Evolutionary conservation across 2,888 invertebrate species (phyloP), one percentile per base, ranked within the genome.

Genomic region (Drosophila neonasuta): DNA sequence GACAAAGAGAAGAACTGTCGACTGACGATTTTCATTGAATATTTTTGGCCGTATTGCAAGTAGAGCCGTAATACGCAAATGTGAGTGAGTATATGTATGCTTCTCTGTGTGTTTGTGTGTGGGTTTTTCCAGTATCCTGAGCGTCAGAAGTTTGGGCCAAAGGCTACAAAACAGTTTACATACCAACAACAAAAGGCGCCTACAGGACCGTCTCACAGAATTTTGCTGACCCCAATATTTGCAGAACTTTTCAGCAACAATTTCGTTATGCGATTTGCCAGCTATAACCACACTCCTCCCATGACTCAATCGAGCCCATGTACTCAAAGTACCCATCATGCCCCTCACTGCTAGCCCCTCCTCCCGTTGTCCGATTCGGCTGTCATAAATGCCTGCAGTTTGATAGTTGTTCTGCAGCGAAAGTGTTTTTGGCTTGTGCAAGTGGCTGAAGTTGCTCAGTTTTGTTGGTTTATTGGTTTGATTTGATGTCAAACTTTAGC

Each of bases 141-240:
- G 77, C 76, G 79, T 83, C 79, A 70, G 66, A 79, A 82, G 80
- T 82, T 79, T 79, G 63, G 63, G 82, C 85, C 85, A 73, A 77
- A 69, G 82, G 85, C 85, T 77, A 71, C 76, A 73, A 81, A 84
- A 84, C 79, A 79, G 81, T 79, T 80, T 83, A 71, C 59, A 68
- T 68, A 69, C 20, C 68, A 69, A 59, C 66, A 75, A 60, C 60
- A 67, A 54, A 30, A 52, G 45, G 20, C 54, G 49, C 68, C 68
- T 36, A 57, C 63, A 49, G 60, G 7, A 5, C 52, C 49, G 61
- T 42, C 59, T 60, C 68, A 64, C 74, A 71, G 77, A 79, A 81
- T 81, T 77, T 69, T 67, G 74, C 84, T 80, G 85, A 81, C 82
- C 85, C 71, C 85, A 84, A 81, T 81, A 84, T 81, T 81, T 81